phyloP scores from a whole-genome alignment of 2,888 invertebrate genomes.

The Subacronicta megacephala region DNA sequence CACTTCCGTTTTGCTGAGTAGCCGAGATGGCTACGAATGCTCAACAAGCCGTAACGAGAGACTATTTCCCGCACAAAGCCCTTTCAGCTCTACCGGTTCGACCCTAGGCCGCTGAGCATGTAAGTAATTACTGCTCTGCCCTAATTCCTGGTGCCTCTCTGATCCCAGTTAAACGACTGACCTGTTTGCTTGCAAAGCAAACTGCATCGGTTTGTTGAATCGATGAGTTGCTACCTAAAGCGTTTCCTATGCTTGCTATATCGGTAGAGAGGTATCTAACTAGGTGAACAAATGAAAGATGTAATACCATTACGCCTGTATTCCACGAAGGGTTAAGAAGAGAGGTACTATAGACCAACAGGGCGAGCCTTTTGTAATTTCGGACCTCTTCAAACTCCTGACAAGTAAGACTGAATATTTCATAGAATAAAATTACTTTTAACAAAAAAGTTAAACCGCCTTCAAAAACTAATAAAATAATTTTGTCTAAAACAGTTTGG shows the following conservation, averaged over 20 bases:
- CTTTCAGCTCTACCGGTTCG: conserved; percentile 74
- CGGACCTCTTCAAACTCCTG: no score
- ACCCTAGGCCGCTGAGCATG: conserved; percentile 68
- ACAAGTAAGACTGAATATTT: no score
- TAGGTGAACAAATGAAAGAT: no score
- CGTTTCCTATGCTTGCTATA: conserved; percentile 12
- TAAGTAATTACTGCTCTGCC: conserved; percentile 82
- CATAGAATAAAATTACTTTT: no score
- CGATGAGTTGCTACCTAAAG: conserved; percentile 44
- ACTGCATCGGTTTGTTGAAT: conserved; percentile 56
- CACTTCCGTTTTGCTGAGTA: conserved; percentile 50
- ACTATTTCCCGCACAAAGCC: conserved; percentile 76
- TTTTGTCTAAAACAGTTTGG: no score
- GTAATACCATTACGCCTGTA: no score
- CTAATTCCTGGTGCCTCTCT: conserved; percentile 74
- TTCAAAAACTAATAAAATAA: no score
- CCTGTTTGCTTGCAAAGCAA: conserved; percentile 66
- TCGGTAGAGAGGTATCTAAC: no score
- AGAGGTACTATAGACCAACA: no score
- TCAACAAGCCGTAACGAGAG: conserved; percentile 75
- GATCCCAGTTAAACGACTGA: conserved; percentile 65
- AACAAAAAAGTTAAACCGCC: no score
- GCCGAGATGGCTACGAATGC: conserved; percentile 62
- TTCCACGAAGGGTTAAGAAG: no score
- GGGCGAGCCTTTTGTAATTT: no score